These are phyloP conservation scores for Thysanoteuthis rhombus DNA, from an alignment of 2,888 invertebrate species.

Conservation along the genomic window DNA sequence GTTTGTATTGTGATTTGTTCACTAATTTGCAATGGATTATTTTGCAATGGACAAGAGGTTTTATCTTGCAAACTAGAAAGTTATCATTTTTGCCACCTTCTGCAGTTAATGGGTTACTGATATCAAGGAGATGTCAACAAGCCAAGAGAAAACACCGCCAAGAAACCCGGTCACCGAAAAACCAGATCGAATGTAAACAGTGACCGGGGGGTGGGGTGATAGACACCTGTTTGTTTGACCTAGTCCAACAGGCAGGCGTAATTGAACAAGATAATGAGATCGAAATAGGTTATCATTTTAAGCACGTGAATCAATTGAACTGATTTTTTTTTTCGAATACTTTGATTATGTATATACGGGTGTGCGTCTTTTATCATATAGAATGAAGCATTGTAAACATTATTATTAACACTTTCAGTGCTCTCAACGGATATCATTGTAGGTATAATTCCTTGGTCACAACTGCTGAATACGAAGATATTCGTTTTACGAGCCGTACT, in stretches of 20 bases:
- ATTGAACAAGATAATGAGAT: background rate
- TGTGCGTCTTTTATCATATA: too few relatives aligned
- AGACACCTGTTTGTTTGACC: background rate
- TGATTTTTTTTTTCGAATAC: background rate
- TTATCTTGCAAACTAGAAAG: too few relatives aligned
- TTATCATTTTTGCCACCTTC: too few relatives aligned
- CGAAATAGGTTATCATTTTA: background rate
- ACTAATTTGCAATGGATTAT: too few relatives aligned
- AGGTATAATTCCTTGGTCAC: too few relatives aligned
- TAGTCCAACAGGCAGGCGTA: background rate
- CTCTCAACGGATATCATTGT: too few relatives aligned
- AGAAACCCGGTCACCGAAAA: background rate
- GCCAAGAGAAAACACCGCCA: background rate
- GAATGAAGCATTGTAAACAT: too few relatives aligned
- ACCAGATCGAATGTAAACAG: background rate
- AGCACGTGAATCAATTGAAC: background rate
- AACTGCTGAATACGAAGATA: too few relatives aligned
- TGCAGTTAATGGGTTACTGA: background rate
- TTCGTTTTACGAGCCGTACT: too few relatives aligned
- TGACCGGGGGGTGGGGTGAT: background rate
- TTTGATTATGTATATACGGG: background rate
- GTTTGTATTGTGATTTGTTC: too few relatives aligned
- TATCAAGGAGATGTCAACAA: background rate
- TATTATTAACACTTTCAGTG: too few relatives aligned
- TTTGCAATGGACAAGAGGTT: too few relatives aligned